Evolutionary conservation across 2,113 vertebrate genomes (phyloP).

Genomic region (Uria aalge): DNA sequence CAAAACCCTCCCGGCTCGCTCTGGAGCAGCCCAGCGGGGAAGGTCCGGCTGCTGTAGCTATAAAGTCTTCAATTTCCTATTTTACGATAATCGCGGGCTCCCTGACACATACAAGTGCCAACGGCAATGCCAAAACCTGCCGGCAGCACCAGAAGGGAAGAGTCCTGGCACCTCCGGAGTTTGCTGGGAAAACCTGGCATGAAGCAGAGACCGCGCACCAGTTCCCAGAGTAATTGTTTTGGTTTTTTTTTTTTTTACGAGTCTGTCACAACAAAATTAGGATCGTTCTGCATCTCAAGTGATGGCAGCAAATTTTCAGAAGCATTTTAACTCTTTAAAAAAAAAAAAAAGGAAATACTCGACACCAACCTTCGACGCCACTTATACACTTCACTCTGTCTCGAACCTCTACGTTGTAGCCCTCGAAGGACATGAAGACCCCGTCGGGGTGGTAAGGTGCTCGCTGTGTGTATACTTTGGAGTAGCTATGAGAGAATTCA

Average conservation of each 20-base stretch:
- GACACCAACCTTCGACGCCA: constrained; percentile 89
- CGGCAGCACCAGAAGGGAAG: neutral
- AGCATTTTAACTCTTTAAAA: neutral
- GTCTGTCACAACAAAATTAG: neutral
- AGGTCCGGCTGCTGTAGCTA: neutral
- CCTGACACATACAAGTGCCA: neutral
- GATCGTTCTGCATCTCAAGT: neutral
- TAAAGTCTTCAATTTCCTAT: neutral
- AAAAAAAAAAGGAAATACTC: accelerated
- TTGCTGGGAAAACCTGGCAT: neutral
- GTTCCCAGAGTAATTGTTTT: neutral
- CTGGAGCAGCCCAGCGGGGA: neutral
- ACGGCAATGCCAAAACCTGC: neutral
- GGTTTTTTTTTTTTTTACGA: too few relatives aligned
- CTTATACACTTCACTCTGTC: constrained; percentile 98
- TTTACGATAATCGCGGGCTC: neutral
- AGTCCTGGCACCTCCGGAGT: neutral
- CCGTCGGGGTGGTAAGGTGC: constrained; percentile 92
- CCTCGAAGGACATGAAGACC: constrained; percentile 99
- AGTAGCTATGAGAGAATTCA: constrained; percentile 98
- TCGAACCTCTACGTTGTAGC: constrained; percentile 96
- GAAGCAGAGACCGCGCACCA: accelerated
- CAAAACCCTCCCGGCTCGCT: neutral
- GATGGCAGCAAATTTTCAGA: too few relatives aligned
- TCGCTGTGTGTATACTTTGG: constrained; percentile 92